Conservation (phyloP, 2,888 invertebrate genomes). For the Chrysina gloriosa region DNA sequence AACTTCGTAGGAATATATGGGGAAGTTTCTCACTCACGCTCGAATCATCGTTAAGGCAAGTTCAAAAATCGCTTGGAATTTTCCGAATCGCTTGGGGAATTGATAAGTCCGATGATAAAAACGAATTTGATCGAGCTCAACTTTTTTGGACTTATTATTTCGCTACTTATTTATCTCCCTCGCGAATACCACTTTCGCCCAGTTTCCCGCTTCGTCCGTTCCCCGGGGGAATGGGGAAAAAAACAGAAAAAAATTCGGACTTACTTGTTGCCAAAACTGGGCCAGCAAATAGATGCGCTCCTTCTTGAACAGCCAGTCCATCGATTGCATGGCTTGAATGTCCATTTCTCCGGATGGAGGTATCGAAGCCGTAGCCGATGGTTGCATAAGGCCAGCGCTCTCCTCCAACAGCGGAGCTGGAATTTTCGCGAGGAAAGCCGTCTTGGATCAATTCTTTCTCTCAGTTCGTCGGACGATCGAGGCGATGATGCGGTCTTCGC, state of each 20-base stretch:
- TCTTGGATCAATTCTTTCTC: constrained; percentile 45
- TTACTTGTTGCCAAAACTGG: constrained; percentile 97
- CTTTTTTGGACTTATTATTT: too few species aligned
- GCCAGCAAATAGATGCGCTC: constrained; percentile 93
- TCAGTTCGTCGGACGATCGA: too few species aligned
- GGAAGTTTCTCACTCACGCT: too few species aligned
- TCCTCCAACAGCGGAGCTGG: constrained; percentile 45
- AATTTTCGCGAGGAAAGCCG: constrained; percentile 53
- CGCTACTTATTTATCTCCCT: too few species aligned
- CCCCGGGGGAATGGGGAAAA: too few species aligned
- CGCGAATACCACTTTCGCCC: neutral
- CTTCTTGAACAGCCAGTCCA: constrained; percentile 97
- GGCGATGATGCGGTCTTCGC: constrained; percentile 44
- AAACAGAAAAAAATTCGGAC: constrained; percentile 57
- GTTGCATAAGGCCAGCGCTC: constrained; percentile 74
- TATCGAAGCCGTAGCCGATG: constrained; percentile 70
- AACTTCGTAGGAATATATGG: too few species aligned
- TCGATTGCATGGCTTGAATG: constrained; percentile 93
- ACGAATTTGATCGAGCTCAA: too few species aligned
- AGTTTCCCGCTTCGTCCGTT: neutral
- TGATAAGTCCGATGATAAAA: too few species aligned
- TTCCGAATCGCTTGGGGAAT: too few species aligned
- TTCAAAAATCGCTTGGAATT: too few species aligned
- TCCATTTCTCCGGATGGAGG: constrained; percentile 85
- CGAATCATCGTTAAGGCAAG: too few species aligned